These are phyloP conservation scores for Petrophora chlorosata DNA, from an alignment of 2,888 invertebrate genomes.

Conservation along the genomic window DNA sequence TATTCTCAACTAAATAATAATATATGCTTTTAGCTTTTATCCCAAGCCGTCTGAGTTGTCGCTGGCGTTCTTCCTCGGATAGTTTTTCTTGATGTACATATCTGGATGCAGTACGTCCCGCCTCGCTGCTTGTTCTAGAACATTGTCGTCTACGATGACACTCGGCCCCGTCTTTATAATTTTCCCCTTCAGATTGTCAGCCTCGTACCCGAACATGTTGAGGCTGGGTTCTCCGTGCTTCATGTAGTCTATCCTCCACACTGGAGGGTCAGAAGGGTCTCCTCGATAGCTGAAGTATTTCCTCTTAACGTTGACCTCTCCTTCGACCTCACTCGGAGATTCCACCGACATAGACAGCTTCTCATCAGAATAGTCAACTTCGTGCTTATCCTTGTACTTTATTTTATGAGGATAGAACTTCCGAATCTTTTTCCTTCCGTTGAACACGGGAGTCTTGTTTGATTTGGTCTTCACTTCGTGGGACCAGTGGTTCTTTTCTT, in stretches of 20 bases:
- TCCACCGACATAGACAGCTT: constrained; percentile 69
- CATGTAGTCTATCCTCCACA: constrained; percentile 74
- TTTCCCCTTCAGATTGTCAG: constrained; percentile 54
- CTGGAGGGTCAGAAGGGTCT: constrained; percentile 53
- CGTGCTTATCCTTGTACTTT: constrained; percentile 62
- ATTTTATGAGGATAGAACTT: constrained; percentile 76
- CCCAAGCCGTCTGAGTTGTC: constrained; percentile 48
- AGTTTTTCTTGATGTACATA: constrained; percentile 69
- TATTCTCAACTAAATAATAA: not conserved
- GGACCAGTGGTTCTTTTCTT: constrained; percentile 38
- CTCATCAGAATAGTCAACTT: constrained; percentile 56
- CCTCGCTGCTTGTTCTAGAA: constrained; percentile 47
- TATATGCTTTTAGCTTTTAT: constrained; percentile 22
- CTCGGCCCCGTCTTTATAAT: constrained; percentile 56
- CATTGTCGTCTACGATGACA: constrained; percentile 50
- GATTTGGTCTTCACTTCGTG: constrained; percentile 37
- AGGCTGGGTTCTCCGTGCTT: constrained; percentile 68
- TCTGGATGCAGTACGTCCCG: constrained; percentile 69
- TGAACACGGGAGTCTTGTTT: constrained; percentile 48
- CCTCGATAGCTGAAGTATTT: constrained; percentile 49
- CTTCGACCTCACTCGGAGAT: constrained; percentile 50
- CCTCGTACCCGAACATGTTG: constrained; percentile 52
- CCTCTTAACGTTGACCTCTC: constrained; percentile 40
- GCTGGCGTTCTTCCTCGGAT: constrained; percentile 45
- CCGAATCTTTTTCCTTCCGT: constrained; percentile 60